phyloP scores from a whole-genome alignment of 2,113 vertebrate species.

The Colossoma macropomum region DNA sequence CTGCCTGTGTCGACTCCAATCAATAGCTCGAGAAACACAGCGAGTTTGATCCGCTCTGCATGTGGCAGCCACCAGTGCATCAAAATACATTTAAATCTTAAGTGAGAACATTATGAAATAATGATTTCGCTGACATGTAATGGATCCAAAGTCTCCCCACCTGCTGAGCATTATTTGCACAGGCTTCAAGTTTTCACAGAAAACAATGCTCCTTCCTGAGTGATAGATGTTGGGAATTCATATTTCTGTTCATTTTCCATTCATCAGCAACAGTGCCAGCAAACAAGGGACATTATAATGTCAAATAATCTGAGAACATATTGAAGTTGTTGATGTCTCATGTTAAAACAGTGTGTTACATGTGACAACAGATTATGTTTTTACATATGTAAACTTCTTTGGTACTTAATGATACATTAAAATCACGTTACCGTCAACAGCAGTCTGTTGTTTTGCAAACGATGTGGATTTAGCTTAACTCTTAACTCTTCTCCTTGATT shows the following conservation, averaged over 20 bases:
- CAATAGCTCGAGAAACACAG: neutral
- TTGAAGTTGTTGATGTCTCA: neutral
- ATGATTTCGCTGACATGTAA: neutral
- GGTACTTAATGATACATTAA: neutral
- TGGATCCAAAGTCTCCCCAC: neutral
- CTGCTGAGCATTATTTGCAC: neutral
- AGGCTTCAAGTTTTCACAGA: neutral
- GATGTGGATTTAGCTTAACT: slow-evolving; percentile 7
- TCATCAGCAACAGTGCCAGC: neutral
- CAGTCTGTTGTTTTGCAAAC: neutral
- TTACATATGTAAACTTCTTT: no score
- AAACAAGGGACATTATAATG: no score
- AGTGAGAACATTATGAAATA: slow-evolving; percentile 12
- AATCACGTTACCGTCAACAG: neutral
- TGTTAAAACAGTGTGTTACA: no score
- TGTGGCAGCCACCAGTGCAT: neutral
- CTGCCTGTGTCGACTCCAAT: neutral
- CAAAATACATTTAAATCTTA: slow-evolving; percentile 26
- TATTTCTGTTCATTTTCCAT: neutral
- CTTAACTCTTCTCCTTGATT: slow-evolving; percentile 7
- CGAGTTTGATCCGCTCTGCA: slow-evolving; percentile 27
- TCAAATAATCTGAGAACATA: neutral
- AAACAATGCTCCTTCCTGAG: neutral
- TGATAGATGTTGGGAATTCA: neutral
- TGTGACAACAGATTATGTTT: neutral